These are phyloP conservation scores for Lindbergichthys nudifrons DNA, from an alignment of 2,797 vertebrate species.

Conservation along the genomic window DNA sequence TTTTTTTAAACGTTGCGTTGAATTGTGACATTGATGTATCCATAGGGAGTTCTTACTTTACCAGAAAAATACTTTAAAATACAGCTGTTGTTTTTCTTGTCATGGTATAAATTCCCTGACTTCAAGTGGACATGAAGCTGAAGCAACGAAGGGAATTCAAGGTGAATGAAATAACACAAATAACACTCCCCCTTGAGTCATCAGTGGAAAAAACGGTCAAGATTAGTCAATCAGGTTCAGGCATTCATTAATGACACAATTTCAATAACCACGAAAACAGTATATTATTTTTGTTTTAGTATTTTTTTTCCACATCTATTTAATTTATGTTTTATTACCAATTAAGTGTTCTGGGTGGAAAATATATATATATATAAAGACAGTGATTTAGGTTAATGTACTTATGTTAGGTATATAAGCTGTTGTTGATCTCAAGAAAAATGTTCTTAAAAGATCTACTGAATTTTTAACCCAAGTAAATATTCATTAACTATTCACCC, in stretches of 20 bases:
- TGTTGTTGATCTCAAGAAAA: background rate
- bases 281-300: too few relatives aligned
- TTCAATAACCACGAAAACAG: constrained; percentile 8
- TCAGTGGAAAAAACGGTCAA: constrained; percentile 18
- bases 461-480: background rate
- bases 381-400: background rate
- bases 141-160: constrained; percentile 39
- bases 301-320: background rate
- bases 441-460: background rate
- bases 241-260: constrained; percentile 12
- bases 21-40: background rate
- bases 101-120: background rate
- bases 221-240: constrained; percentile 15
- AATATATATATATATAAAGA: background rate
- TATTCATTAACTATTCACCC: background rate
- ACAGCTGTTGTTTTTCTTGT: background rate
- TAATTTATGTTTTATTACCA: background rate
- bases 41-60: background rate
- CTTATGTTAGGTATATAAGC: background rate
- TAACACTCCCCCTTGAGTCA: constrained; percentile 28
- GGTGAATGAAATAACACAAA: constrained; percentile 49
- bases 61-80: background rate
- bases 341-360: background rate
- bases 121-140: constrained; percentile 37
- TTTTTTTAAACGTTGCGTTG: background rate